Evolutionary conservation across 2,113 vertebrate species (phyloP).

Genomic region (Cololabis saira): DNA sequence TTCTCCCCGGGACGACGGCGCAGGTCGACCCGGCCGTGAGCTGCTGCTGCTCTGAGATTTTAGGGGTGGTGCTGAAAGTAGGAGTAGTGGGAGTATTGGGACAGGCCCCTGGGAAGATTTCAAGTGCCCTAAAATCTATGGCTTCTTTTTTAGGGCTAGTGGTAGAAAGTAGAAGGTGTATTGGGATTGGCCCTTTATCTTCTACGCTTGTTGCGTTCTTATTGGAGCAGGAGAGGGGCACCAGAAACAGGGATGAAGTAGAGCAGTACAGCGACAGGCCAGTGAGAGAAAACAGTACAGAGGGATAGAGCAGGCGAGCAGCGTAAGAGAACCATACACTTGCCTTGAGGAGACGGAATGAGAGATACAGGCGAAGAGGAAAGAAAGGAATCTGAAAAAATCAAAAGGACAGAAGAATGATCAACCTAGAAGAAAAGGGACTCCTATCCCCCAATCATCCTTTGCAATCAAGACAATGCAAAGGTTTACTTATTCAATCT

Average conservation of each 20-base stretch:
- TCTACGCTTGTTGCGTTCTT: constrained; percentile 17
- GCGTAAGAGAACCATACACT: constrained; percentile 88
- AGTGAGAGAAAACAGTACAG: constrained; percentile 57
- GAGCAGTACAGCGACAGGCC: constrained; percentile 72
- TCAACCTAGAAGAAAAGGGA: constrained; percentile 72
- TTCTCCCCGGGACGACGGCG: no score
- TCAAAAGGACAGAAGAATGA: constrained; percentile 86
- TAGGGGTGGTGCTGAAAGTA: no score
- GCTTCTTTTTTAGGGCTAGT: no score
- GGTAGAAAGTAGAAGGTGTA: no score
- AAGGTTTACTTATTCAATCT: constrained; percentile 38
- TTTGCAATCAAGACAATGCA: constrained; percentile 26
- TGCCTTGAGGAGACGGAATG: constrained; percentile 96
- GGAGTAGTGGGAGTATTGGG: no score
- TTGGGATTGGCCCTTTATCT: no score
- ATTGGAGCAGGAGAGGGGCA: constrained; percentile 74
- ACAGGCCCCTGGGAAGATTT: no score
- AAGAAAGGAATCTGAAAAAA: constrained; percentile 96
- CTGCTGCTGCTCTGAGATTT: no score
- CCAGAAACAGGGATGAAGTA: constrained; percentile 75
- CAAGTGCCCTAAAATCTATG: no score
- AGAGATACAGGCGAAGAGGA: constrained; percentile 94
- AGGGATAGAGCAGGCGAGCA: constrained; percentile 74
- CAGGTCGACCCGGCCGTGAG: no score
- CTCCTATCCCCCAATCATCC: constrained; percentile 35